A percentile compares a stretch with the other conserved stretches of the same genome.
These are phyloP conservation scores for Doryteuthis pealeii DNA, from an alignment of 1,140 invertebrate species.

Conservation along the genomic window DNA sequence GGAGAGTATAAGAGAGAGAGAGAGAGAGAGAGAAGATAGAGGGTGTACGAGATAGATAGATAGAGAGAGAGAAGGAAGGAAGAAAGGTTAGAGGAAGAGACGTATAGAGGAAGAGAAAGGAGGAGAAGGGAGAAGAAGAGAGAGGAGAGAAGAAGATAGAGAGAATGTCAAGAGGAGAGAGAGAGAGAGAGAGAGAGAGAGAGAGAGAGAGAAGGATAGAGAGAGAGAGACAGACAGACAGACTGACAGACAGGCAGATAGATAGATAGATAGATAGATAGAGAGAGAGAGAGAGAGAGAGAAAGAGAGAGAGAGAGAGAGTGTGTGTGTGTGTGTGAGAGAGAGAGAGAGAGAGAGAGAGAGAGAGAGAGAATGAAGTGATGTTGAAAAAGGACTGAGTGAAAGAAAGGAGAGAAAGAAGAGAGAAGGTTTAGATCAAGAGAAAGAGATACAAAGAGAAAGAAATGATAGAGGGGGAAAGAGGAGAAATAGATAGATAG, in stretches of 20 bases:
- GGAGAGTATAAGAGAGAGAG: neutral
- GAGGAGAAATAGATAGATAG: too few relatives aligned
- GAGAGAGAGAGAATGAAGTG: neutral
- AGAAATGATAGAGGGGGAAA: too few relatives aligned
- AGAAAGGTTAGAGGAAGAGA: neutral
- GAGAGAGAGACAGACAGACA: too few relatives aligned
- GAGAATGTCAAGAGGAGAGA: neutral
- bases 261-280: too few relatives aligned
- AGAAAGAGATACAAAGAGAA: too few relatives aligned
- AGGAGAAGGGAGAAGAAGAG: neutral
- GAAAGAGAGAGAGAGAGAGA: neutral
- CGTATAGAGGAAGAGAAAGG: neutral
- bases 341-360: conserved; percentile 1
- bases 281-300: too few relatives aligned
- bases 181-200: neutral
- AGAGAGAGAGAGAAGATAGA: neutral
- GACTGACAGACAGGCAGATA: too few relatives aligned
- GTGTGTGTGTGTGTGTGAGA: neutral
- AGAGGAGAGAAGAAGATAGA: neutral
- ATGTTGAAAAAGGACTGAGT: neutral
- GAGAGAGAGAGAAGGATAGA: neutral
- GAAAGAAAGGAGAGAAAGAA: neutral
- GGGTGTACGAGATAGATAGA: conserved; percentile 2
- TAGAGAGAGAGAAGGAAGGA: neutral
- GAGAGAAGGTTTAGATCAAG: too few relatives aligned